Base-by-base conservation (phyloP, 64 coral and sea anemone species). In the Dendrophyllia cribrosa region DNA sequence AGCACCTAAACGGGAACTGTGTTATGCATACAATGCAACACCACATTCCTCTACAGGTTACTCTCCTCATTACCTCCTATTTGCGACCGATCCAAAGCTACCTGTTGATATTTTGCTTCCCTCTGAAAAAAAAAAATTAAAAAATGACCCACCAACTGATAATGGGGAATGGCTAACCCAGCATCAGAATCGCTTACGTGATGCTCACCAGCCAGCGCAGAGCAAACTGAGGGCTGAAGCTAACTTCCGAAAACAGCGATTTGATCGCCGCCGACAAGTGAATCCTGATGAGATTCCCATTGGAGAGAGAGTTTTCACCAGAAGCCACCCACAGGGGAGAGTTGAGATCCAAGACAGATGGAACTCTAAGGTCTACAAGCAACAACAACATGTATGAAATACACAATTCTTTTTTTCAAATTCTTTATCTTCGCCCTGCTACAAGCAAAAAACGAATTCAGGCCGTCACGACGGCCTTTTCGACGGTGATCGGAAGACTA, bases 41-140 rank as follows among this genome's bases (percentile, higher is more conserved):
- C 79, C 90, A 6, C 80, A 92, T 51, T 49, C 90, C n/a, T 86
- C 60, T 4, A 92, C 90, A 43, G 90, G 80, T 16, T 92, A 92
- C 45, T 88, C 83, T 0, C 91, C 82, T 15, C 76, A 71, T 13
- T 88, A 87, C 45, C 83, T 87, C 21, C 58, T 93, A 62, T 87
- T 79, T 73, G 91, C 83, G 1, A 26, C 43, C 15, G 83, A 88
- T 51, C 73, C 83, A 2, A 88, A 26, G 21, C 5, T 88, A 14
- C 49, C 76, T 4, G 43, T 63, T 20, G 75, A 93, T 22, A 64
- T 86, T 26, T 21, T 93, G 4, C 43, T 88, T 3, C 74, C 65
- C 0, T 45, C 72, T n/a, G n/a, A n/a, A n/a, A n/a, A n/a, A n/a
- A n/a, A n/a, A n/a, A n/a, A n/a, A 9, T 84, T 45, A 0, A 48